Conservation (phyloP, 2,888 invertebrate species). For the Seira sanloemensis region DNA sequence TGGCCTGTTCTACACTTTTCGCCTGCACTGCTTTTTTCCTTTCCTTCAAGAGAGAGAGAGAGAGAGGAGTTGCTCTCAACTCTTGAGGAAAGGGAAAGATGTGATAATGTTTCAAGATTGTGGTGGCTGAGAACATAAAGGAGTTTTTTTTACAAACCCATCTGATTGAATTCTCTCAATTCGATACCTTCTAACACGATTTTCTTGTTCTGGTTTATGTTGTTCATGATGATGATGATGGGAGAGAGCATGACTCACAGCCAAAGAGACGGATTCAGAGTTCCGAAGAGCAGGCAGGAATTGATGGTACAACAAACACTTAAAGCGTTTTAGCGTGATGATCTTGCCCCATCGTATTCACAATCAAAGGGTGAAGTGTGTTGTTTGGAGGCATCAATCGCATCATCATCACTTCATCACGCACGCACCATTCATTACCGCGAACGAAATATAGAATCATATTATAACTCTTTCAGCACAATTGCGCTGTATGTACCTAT, state of each 20-base stretch:
- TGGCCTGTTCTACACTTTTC: constrained; percentile 48
- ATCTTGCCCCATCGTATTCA: background rate
- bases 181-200: constrained; percentile 57
- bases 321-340: background rate
- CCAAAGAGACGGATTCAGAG: background rate
- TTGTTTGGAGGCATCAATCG: constrained; percentile 26
- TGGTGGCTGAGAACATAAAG: background rate
- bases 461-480: no score
- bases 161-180: constrained; percentile 56
- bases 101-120: constrained; percentile 34
- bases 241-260: constrained; percentile 3
- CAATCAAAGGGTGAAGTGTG: background rate
- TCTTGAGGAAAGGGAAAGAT: constrained; percentile 12
- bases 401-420: constrained; percentile 43
- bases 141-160: constrained; percentile 14
- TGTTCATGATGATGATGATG: constrained; percentile 15
- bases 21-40: background rate
- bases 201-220: constrained; percentile 31
- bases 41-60: no score
- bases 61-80: background rate
- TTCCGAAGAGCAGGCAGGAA: background rate
- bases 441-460: no score
- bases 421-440: constrained; percentile 53
- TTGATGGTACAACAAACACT: constrained; percentile 15
- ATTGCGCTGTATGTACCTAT: no score